Evolutionary conservation across 2,113 vertebrate genomes (phyloP).

Genomic region (Callaeas wilsoni): DNA sequence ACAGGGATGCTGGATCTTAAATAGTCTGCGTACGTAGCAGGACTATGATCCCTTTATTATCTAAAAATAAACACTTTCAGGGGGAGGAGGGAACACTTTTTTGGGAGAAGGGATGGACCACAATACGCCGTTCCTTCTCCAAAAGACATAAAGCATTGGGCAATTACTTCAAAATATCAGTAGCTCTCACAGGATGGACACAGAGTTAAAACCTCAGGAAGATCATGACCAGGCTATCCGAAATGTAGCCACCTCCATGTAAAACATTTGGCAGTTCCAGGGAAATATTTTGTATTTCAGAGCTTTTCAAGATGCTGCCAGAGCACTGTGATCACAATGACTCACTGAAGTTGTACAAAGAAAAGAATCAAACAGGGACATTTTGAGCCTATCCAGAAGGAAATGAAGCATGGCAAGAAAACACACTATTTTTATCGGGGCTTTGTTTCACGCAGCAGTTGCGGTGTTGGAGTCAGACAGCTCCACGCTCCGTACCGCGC

Average conservation of each 20-base stretch:
- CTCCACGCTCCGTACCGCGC: fast-evolving
- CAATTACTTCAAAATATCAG: not conserved
- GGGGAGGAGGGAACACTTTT: not conserved
- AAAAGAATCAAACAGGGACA: conserved; percentile 41
- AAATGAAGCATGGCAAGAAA: conserved; percentile 47
- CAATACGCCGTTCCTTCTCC: not conserved
- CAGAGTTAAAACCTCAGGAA: not conserved
- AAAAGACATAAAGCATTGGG: not conserved
- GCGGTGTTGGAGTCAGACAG: not conserved
- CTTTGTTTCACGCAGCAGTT: conserved; percentile 28
- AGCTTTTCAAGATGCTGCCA: conserved; percentile 21
- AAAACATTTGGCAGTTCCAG: conserved; percentile 13
- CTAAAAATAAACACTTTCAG: not conserved
- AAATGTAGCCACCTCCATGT: not conserved
- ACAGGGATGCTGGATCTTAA: not conserved
- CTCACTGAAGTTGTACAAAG: conserved; percentile 39
- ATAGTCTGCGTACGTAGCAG: not conserved
- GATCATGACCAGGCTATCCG: not conserved
- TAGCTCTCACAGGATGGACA: not conserved
- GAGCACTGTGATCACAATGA: conserved; percentile 40
- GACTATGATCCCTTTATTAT: not conserved
- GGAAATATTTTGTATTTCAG: not conserved
- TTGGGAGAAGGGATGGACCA: not conserved
- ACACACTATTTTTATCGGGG: conserved; percentile 27
- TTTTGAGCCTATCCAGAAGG: conserved; percentile 48